Percentiles rank a stretch among this genome's conserved stretches.
These are phyloP conservation scores for Drosophila mauritiana DNA, from an alignment of 1,140 invertebrate genomes.

Conservation along the genomic window DNA sequence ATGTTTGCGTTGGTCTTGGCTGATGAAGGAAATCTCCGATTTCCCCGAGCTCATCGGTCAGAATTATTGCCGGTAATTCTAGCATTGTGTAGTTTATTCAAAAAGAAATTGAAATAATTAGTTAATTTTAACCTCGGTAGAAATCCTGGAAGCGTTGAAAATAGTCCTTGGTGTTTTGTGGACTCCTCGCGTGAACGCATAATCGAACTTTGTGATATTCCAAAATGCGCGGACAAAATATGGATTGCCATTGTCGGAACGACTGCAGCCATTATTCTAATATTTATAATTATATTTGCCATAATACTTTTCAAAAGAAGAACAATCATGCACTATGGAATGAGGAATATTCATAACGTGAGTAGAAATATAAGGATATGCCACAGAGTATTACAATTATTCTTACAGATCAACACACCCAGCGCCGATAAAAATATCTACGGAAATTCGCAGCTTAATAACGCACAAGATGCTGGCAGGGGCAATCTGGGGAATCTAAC, in stretches of 20 bases:
- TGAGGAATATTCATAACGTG: conserved; percentile 88
- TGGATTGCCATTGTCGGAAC: conserved; percentile 87
- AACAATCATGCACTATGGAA: conserved; percentile 84
- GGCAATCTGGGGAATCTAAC: conserved; percentile 38
- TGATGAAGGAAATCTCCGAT: conserved; percentile 90
- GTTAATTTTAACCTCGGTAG: conserved; percentile 81
- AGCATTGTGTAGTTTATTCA: too few relatives aligned
- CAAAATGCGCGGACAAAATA: conserved; percentile 90
- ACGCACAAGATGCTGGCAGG: conserved; percentile 90
- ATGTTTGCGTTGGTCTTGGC: conserved; percentile 94
- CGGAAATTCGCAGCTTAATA: conserved; percentile 88
- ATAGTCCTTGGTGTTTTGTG: conserved; percentile 96
- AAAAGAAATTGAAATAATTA: neutral
- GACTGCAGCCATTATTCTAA: conserved; percentile 71
- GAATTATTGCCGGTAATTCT: conserved; percentile 90
- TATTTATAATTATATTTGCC: conserved; percentile 83
- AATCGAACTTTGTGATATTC: conserved; percentile 92
- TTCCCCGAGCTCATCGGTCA: conserved; percentile 94
- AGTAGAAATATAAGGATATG: neutral
- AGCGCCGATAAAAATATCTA: conserved; percentile 92
- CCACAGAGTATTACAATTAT: neutral
- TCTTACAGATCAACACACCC: conserved; percentile 87
- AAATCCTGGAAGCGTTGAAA: conserved; percentile 93
- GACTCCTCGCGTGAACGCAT: conserved; percentile 87
- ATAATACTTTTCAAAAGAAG: conserved; percentile 86